phyloP scores from a whole-genome alignment of 2,888 invertebrate species.

The Blastobasis lacticolella region DNA sequence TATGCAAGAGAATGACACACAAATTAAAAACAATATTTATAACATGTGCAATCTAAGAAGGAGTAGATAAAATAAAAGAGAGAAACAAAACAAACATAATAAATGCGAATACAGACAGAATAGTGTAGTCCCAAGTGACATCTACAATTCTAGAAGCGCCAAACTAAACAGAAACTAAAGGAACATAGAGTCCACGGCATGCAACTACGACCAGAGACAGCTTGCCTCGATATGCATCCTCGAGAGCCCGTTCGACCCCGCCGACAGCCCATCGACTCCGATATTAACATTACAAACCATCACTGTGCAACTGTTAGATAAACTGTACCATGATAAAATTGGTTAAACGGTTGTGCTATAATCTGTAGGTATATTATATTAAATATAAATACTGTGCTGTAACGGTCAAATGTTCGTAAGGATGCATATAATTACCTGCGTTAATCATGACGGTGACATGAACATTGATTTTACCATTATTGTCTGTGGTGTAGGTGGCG shows the following conservation, averaged over 20 bases:
- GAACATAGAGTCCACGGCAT: constrained; percentile 27
- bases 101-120: constrained; percentile 4
- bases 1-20: constrained; percentile 1
- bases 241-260: constrained; percentile 45
- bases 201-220: constrained; percentile 50
- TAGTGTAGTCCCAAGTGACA: not conserved
- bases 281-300: constrained; percentile 41
- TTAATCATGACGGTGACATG: constrained; percentile 91
- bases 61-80: constrained; percentile 1
- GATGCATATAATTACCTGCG: constrained; percentile 77
- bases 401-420: constrained; percentile 52
- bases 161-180: constrained; percentile 5
- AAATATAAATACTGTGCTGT: constrained; percentile 34
- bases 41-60: too few species aligned
- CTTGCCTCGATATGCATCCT: constrained; percentile 75
- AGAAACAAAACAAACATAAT: constrained; percentile 6
- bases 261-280: constrained; percentile 44
- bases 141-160: not conserved
- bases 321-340: constrained; percentile 33
- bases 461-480: constrained; percentile 92
- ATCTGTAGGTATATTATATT: constrained; percentile 1
- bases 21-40: not conserved
- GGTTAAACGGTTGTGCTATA: constrained; percentile 36
- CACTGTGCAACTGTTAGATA: constrained; percentile 68
- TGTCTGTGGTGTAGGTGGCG: constrained; percentile 78